These are phyloP conservation scores for Arremon brunneinucha DNA, from an alignment of 2,797 vertebrate genomes.

Conservation along the genomic window DNA sequence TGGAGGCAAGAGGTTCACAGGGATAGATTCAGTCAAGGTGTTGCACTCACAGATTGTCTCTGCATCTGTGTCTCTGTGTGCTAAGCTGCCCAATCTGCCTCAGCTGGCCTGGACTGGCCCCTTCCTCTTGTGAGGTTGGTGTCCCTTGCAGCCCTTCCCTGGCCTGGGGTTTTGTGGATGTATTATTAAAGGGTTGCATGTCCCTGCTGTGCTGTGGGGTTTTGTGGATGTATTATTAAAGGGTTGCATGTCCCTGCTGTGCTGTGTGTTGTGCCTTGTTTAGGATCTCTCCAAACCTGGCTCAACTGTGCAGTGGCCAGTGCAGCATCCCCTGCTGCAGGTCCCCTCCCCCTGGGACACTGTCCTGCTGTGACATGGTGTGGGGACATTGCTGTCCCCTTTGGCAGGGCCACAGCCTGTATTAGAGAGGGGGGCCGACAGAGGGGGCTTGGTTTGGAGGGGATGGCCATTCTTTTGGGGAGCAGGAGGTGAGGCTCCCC, in stretches of 20 bases:
- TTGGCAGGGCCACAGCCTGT: background rate
- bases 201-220: background rate
- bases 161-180: background rate
- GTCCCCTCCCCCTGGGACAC: accelerated
- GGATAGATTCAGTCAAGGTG: background rate
- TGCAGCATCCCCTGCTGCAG: background rate
- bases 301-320: background rate
- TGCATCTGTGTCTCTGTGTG: background rate
- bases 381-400: too few species aligned
- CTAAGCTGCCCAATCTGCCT: background rate
- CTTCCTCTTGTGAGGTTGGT: accelerated
- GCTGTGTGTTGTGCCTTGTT: background rate
- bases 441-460: background rate
- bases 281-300: background rate
- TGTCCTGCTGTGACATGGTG: background rate
- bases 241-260: background rate
- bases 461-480: background rate
- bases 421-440: background rate
- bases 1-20: background rate
- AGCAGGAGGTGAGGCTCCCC: background rate
- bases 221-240: background rate
- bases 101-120: background rate
- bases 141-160: background rate
- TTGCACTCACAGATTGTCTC: background rate
- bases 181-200: background rate